Percentiles rank a stretch among this genome's conserved stretches.
Evolutionary conservation across 1,140 invertebrate species (phyloP).

Genomic region (Cepaea nemoralis): DNA sequence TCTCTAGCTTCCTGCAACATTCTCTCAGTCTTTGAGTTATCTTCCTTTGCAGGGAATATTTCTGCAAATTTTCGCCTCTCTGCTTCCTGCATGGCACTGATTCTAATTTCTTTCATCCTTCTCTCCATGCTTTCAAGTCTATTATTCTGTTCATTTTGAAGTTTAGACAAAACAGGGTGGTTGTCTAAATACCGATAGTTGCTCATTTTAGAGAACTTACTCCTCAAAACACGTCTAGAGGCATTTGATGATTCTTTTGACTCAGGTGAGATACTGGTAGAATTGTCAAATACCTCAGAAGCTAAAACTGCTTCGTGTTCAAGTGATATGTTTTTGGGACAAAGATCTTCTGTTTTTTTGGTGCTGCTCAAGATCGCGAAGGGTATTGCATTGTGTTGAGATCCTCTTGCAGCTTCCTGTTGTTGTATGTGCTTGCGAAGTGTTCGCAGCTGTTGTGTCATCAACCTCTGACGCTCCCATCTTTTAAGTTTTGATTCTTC

Average conservation of each 20-base stretch:
- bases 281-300: not conserved
- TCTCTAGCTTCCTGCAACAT: constrained; percentile 54
- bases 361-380: not conserved
- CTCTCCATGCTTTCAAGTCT: constrained; percentile 58
- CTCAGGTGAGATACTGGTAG: not conserved
- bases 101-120: constrained; percentile 55
- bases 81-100: constrained; percentile 54
- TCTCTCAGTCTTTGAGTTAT: constrained; percentile 45
- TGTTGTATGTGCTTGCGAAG: constrained; percentile 31
- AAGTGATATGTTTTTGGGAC: not conserved
- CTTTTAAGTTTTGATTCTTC: not conserved
- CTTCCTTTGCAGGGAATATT: constrained; percentile 55
- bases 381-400: not conserved
- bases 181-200: constrained; percentile 46
- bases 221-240: not conserved
- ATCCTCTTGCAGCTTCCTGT: not conserved
- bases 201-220: constrained; percentile 34
- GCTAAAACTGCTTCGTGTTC: not conserved
- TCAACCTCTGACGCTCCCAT: constrained; percentile 16
- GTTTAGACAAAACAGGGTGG: constrained; percentile 55
- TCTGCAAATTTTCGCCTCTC: constrained; percentile 59
- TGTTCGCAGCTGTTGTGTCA: constrained; percentile 26
- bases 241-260: not conserved
- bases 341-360: not conserved
- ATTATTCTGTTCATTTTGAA: constrained; percentile 60